Evolutionary conservation across 2,797 vertebrate genomes (phyloP).

Genomic region (Ispidina picta): DNA sequence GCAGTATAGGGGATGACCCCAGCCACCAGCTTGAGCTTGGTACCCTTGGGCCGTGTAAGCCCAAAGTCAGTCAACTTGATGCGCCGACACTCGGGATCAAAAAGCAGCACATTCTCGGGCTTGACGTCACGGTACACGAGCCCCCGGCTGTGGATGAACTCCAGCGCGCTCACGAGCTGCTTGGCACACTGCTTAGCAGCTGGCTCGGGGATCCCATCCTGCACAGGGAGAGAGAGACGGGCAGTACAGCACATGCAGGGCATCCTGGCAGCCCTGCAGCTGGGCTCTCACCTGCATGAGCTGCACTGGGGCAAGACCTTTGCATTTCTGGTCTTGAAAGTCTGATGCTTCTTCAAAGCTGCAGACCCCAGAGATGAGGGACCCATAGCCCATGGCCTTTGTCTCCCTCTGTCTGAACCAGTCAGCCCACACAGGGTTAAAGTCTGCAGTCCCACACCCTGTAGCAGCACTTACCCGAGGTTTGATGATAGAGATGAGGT

Average conservation of each 20-base stretch:
- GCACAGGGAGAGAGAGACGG: background rate
- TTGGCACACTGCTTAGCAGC: conserved; percentile 86
- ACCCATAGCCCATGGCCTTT: background rate
- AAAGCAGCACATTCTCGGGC: conserved; percentile 94
- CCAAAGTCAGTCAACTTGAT: conserved; percentile 95
- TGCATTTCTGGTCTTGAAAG: background rate
- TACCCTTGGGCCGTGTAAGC: conserved; percentile 82
- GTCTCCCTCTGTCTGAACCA: background rate
- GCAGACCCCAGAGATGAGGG: too few relatives aligned
- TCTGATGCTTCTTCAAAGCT: background rate
- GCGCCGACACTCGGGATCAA: conserved; percentile 83
- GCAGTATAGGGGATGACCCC: conserved; percentile 89
- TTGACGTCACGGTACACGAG: conserved; percentile 97
- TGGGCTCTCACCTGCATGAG: background rate
- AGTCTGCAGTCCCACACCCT: accelerated
- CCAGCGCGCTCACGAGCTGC: conserved; percentile 90
- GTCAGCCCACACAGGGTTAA: background rate
- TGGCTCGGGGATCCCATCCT: conserved; percentile 86
- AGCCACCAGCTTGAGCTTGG: conserved; percentile 77
- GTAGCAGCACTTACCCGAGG: conserved; percentile 81
- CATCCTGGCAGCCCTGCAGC: background rate
- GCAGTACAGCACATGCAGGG: accelerated
- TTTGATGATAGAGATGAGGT: conserved; percentile 90
- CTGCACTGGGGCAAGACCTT: background rate
- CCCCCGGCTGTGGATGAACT: conserved; percentile 90